Evolutionary conservation across 1,140 invertebrate genomes (phyloP), one percentile per base, ranked within the genome.

Genomic region (Drosophila bipectinata): DNA sequence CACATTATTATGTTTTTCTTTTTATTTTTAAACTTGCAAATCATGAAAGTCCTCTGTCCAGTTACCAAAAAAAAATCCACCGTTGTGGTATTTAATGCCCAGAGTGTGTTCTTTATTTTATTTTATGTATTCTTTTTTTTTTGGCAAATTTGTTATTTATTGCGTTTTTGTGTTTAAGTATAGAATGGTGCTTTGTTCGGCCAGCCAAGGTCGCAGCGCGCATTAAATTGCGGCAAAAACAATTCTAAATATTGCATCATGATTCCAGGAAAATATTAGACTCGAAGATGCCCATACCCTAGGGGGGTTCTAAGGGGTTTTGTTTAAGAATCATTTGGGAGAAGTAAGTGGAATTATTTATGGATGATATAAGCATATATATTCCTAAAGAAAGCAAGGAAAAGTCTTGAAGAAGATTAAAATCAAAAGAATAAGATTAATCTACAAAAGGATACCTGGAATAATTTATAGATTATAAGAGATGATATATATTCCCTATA

Each of bases 201-300:
- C 49, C 15, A 30, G 56, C 78, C 80, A 76, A 85, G 83, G 80
- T 57, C 67, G 44, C 26, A 67, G 48, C 57, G 77, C 45, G 45
- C 77, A 72, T 68, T 79, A 84, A 80, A 66, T 59, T 64, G 21
- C n/a, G 44, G 49, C 56, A 72, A 77, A 73, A 73, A 66, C 41
- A 59, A 84, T 85, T 85, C 81, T 56, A 72, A 79, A 84, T 84
- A 80, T 85, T 84, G 80, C 80, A 84, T 85, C 80, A 85, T 67
- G 54, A 72, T 60, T 44, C 59, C 45, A 12, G 32, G 47, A 39
- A 41, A 52, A 37, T 14, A 30, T 9, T 3, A 12, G 37, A 18
- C 4, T 47, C 55, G 53, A 64, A 41, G 9, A 10, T 15, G 8
- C 2, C 1, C 1, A 55, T 32, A 56, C 32, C 28, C 63, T 64